Evolutionary conservation across 2,797 vertebrate genomes (phyloP).

Genomic region (Synanceia verrucosa): DNA sequence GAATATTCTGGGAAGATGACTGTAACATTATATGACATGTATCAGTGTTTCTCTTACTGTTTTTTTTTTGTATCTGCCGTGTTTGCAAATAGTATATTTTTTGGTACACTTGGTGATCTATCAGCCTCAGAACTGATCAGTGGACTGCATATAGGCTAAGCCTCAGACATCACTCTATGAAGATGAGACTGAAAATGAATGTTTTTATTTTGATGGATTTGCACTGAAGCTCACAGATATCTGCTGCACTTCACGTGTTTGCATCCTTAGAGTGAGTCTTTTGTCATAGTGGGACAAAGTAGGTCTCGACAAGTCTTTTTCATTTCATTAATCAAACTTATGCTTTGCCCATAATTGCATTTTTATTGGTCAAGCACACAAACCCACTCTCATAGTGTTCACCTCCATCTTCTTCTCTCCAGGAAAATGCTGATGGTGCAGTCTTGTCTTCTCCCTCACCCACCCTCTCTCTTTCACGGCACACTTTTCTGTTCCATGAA

Average conservation of each 20-base stretch:
- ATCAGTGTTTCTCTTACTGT: no score
- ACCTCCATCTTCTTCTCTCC: conserved; percentile 3
- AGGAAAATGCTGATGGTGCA: conserved; percentile 62
- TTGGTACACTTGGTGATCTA: not conserved
- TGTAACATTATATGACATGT: no score
- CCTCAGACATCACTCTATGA: not conserved
- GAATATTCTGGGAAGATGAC: no score
- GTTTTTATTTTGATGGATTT: not conserved
- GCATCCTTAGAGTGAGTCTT: not conserved
- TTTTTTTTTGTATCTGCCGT: no score
- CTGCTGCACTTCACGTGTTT: not conserved
- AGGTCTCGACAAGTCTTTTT: not conserved
- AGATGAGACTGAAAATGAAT: not conserved
- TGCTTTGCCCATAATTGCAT: conserved; percentile 1
- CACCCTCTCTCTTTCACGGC: conserved; percentile 28
- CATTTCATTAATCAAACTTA: conserved; percentile 8
- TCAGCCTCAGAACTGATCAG: not conserved
- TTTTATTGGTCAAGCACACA: conserved; percentile 4
- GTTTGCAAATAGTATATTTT: no score
- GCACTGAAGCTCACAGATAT: not conserved
- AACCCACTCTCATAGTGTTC: conserved; percentile 8
- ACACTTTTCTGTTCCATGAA: conserved; percentile 61
- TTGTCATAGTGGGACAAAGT: not conserved
- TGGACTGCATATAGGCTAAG: not conserved
- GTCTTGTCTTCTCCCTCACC: conserved; percentile 16